Evolutionary conservation across 2,113 vertebrate genomes (phyloP), one percentile per base, ranked within the genome.

Genomic region (Nothoprocta perdicaria): DNA sequence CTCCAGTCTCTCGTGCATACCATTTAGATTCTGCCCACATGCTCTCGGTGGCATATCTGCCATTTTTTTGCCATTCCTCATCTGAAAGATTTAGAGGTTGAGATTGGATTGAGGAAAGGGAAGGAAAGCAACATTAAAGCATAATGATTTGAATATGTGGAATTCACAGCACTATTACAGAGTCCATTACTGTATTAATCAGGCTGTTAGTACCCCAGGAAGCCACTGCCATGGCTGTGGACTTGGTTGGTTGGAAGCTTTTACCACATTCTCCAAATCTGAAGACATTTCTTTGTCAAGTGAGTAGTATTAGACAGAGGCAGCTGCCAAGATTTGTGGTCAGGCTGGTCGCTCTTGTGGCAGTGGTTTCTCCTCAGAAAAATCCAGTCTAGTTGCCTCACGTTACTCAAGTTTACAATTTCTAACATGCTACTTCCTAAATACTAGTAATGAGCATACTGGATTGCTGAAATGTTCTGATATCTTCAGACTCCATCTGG

Each of bases 31-130:
- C 55, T 71, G 8, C 55, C 66, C 55, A 0, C 50, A n/a, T 52
- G 45, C 46, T 77, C 24, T 65, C 55, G 0, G 1, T 55, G 81
- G 45, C 41, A 6, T 12, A 7, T 58, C 78, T 73, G 86, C 62
- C 8, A 1, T 76, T 68, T 62, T 62, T 71, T 91, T 85, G 60
- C 41, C 55, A 55, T 91, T 89, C 65, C 55, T 95, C 35, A 77
- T 80, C 45, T 48, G 45, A 60, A 18, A 84, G 26, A 45, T 58
- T 16, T 45, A 74, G 80, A 87, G 89, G 40, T 19, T 35, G 55
- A 66, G 55, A 26, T 6, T 40, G 68, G 29, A 24, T 45, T 89
- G 67, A 73, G 53, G 53, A 19, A 23, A 57, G 35, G 41, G 19
- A 61, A n/a, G 29, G 50, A 50, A 45, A 74, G 24, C 27, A 92